A percentile compares a stretch with the other conserved stretches of the same genome.
Evolutionary conservation across 2,888 invertebrate genomes (phyloP).

Genomic region (Tubulanus polymorphus): DNA sequence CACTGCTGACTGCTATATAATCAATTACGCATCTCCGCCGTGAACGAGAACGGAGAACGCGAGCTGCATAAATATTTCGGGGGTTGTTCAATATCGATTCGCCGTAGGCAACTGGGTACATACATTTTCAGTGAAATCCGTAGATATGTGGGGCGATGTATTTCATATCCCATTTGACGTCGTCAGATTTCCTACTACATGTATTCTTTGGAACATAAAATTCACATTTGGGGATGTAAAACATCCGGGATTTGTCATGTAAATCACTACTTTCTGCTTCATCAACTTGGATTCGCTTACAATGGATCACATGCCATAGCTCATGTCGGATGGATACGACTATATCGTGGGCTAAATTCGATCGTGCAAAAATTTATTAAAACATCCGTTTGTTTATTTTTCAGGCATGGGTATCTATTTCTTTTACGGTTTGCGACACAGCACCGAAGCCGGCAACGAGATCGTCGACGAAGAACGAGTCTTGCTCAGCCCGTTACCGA

Average conservation of each 20-base stretch:
- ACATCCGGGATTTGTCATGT: neutral
- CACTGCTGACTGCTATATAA: too few species aligned
- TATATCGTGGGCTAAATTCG: too few species aligned
- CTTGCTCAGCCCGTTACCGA: neutral
- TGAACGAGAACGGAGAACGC: too few species aligned
- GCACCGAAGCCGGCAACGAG: constrained; percentile 24
- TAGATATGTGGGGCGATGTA: too few species aligned
- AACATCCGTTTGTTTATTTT: constrained; percentile 10
- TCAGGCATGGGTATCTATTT: constrained; percentile 48
- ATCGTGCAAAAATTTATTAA: too few species aligned
- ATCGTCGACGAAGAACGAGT: neutral
- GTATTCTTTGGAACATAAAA: neutral
- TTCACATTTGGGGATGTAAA: neutral
- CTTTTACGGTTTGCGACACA: constrained; percentile 46
- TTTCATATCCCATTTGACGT: too few species aligned
- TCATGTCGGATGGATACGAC: neutral
- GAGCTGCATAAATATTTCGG: too few species aligned
- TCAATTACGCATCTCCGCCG: too few species aligned
- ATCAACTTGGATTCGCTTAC: neutral
- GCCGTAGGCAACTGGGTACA: too few species aligned
- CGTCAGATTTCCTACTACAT: too few species aligned
- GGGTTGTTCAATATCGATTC: too few species aligned
- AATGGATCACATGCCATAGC: neutral
- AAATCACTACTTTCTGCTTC: neutral
- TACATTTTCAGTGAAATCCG: too few species aligned